phyloP scores from a whole-genome alignment of 2,113 vertebrate genomes.

The Coptodon rendalli region DNA sequence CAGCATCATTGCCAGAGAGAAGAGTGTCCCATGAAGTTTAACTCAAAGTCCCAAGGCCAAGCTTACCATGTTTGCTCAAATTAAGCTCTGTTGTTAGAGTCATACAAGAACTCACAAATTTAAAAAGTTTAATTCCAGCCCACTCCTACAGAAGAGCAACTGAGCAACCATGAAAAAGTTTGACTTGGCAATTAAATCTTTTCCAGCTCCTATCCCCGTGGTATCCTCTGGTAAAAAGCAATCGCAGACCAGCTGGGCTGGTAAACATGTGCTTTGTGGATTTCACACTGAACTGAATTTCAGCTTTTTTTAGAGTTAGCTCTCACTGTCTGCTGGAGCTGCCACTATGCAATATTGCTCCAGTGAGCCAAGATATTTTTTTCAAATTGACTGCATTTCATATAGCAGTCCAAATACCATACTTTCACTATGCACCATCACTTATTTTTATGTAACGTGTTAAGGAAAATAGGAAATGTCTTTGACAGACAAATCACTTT shows the following conservation, averaged over 20 bases:
- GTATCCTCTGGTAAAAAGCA: conserved; percentile 8
- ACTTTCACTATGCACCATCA: not conserved
- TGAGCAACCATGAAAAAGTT: not conserved
- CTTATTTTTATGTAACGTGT: not conserved
- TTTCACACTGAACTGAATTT: conserved; percentile 21
- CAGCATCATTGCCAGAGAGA: not conserved
- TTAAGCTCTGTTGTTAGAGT: not conserved
- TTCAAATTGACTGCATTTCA: not conserved
- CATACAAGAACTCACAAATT: not conserved
- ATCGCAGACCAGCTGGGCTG: not conserved
- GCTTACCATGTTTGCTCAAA: not conserved
- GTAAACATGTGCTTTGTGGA: conserved; percentile 19
- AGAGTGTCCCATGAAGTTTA: not conserved
- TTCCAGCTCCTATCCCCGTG: not conserved
- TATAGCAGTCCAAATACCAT: not conserved
- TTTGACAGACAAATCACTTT: not conserved
- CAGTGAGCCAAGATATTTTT: not conserved
- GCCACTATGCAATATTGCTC: not conserved
- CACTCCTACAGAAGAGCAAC: not conserved
- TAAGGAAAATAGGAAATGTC: not conserved
- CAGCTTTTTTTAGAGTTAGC: not conserved
- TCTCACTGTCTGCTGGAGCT: not conserved
- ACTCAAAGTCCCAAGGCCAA: not conserved
- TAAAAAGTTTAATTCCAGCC: not conserved
- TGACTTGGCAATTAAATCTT: conserved; percentile 6